Conservation (phyloP, 2,888 invertebrate genomes). For the Leptinotarsa haldemani region DNA sequence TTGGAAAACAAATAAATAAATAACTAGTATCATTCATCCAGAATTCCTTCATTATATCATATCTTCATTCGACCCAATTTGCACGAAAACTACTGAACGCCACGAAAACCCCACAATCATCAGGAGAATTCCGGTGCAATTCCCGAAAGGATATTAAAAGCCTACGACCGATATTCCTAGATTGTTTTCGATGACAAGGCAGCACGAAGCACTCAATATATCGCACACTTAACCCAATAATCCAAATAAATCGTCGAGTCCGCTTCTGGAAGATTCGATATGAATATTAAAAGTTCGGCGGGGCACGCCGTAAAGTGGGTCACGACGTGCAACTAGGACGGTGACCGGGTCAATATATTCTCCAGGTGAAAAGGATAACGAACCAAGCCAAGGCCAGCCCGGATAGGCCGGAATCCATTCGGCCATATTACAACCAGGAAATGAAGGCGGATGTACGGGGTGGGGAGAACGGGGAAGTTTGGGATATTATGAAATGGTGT, state of each 20-base stretch:
- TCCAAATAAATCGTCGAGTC: constrained; percentile 9
- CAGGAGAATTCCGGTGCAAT: neutral
- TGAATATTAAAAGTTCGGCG: constrained; percentile 17
- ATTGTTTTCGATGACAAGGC: constrained; percentile 1
- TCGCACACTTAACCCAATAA: constrained; percentile 16
- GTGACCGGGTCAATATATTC: constrained; percentile 51
- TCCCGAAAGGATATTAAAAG: neutral
- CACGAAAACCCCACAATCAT: neutral
- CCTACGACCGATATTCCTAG: neutral
- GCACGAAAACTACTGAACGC: neutral
- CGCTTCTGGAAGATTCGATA: constrained; percentile 24
- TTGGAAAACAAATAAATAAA: too few relatives aligned
- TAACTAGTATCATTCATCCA: too few relatives aligned
- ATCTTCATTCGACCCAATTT: too few relatives aligned
- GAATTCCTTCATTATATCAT: too few relatives aligned
- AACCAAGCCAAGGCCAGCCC: constrained; percentile 43
- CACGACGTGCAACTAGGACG: constrained; percentile 53
- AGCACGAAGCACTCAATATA: constrained; percentile 13
- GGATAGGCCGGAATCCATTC: constrained; percentile 22
- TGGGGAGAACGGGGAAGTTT: neutral
- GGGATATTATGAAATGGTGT: neutral
- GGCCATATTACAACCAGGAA: constrained; percentile 1
- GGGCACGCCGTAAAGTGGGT: constrained; percentile 48
- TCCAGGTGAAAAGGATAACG: constrained; percentile 54
- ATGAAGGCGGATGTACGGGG: constrained; percentile 11